Base-by-base conservation (phyloP, 1,140 invertebrate genomes). In the Leptinotarsa defecta region DNA sequence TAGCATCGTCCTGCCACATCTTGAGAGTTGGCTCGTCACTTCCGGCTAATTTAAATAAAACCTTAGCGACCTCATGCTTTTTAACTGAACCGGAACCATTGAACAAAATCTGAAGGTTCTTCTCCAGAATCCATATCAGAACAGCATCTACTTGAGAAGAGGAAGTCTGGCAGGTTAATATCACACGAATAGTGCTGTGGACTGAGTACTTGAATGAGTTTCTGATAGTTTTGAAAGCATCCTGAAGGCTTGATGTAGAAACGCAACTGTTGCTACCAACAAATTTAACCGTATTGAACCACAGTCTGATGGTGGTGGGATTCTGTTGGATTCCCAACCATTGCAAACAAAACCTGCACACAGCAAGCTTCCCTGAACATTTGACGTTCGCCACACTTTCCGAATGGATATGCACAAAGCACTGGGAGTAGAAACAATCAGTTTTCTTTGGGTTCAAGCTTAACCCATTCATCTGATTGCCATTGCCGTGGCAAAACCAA, bases 41-140 rank as follows among this genome's bases (percentile, higher is more conserved):
- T 52, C 74, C 73, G 13, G 79, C 75, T 64, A 87, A 86, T 84
- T 86, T 87, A 81, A 86, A 89, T 77, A 89, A 83, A 48, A 89
- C 84, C 83, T 89, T 89, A 4, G 81, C 83, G 64, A 84, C 84
- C 61, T 78, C 64, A 70, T 83, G 79, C 67, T 87, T 81, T 81
- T 84, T 84, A 71, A 85, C 81, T 72, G 76, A 79, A 11, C 83
- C 75, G 6, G 83, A 80, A 57, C 76, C 73, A 34, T 82, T 78
- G 75, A 79, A 71, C 15, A 79, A 49, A 48, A 89, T 84, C 77
- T 88, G 86, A 48, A 90, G 81, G 73, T 88, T 86, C 74, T 87
- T 89, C 79, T 90, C 89, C 81, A 89, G 86, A 13, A 89, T 81
- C 88, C 89, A 89, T 43, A 90, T 81, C 3, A 89, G 80, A 19